These are phyloP conservation scores for Pinna nobilis DNA, from an alignment of 1,140 invertebrate species.

Conservation along the genomic window DNA sequence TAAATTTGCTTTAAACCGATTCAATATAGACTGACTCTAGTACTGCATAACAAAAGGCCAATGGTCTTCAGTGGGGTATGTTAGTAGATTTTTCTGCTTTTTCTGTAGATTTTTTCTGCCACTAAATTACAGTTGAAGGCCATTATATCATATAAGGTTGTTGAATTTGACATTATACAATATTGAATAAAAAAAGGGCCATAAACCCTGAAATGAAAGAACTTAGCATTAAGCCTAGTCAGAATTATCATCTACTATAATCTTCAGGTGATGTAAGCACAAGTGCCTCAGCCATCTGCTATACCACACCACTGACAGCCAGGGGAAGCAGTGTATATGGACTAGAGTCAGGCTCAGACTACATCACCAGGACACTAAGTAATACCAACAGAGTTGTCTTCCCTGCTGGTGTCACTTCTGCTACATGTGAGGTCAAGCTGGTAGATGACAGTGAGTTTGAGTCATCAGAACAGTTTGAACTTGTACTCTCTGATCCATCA, in stretches of 20 bases:
- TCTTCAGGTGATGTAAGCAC: slow-evolving; percentile 63
- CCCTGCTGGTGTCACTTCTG: slow-evolving; percentile 59
- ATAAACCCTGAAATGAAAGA: too few relatives aligned
- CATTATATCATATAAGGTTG: too few relatives aligned
- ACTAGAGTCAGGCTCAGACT: slow-evolving; percentile 68
- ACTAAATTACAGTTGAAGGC: too few relatives aligned
- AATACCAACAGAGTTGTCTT: slow-evolving; percentile 65
- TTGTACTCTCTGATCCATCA: slow-evolving; percentile 61
- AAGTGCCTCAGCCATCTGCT: slow-evolving; percentile 70
- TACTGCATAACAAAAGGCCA: too few relatives aligned
- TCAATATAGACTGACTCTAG: too few relatives aligned
- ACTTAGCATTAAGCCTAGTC: background rate
- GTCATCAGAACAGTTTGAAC: slow-evolving; percentile 67
- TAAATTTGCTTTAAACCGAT: too few relatives aligned
- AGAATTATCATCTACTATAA: background rate
- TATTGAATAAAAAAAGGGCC: too few relatives aligned
- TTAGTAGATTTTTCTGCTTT: too few relatives aligned
- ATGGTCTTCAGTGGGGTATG: too few relatives aligned
- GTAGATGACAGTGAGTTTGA: slow-evolving; percentile 72
- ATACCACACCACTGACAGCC: slow-evolving; percentile 65
- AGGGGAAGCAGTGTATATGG: slow-evolving; percentile 61
- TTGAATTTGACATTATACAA: too few relatives aligned
- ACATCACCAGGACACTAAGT: slow-evolving; percentile 50
- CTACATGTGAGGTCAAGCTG: slow-evolving; percentile 70
- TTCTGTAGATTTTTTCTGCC: too few relatives aligned